Evolutionary conservation across 2,888 invertebrate species (phyloP), one percentile per base, ranked within the genome.

Genomic region (Drosophila picticornis): DNA sequence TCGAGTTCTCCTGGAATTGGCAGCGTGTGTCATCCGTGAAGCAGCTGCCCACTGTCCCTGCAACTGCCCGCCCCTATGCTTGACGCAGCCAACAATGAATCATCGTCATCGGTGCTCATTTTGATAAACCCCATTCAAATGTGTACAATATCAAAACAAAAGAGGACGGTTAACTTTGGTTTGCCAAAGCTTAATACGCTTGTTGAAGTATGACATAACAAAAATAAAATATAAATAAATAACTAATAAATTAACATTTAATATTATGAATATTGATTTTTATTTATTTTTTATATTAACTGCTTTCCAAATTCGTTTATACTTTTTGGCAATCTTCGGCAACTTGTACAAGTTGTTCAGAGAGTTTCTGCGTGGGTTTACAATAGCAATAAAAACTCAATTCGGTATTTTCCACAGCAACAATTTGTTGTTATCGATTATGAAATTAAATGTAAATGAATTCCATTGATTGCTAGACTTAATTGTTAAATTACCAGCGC

Each of bases 41-140:
- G n/a, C 34, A 27, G 22, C 52, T 31, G 34, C 22, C 22, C 27
- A 22, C 29, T 31, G 4, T 25, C 64, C n/a, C 16, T 10, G 13
- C 32, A 6, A 11, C 34, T 19, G 36, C 6, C 22, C 9, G n/a
- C 27, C 16, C 11, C 4, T 11, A 11, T 36, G 34, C 31, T 27
- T 19, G 25, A 31, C 52, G 19, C 61, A 36, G 52, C 29, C 27
- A 27, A n/a, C 34, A 52, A 27, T 81, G 81, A 81, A 25, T 78
- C 78, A 78, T 62, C 64, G 16, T 78, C 81, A 77, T 59, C 64
- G 11, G 13, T 43, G 52, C 62, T 76, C 7, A 58, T 38, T 67
- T 72, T 68, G 77, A 81, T 77, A 81, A 77, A 65, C 66, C 64
- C 32, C 50, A 61, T 36, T 40, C 19, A 61, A 58, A 72, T 55